phyloP scores from a whole-genome alignment of 1,140 invertebrate genomes.

The Drosophila eugracilis region DNA sequence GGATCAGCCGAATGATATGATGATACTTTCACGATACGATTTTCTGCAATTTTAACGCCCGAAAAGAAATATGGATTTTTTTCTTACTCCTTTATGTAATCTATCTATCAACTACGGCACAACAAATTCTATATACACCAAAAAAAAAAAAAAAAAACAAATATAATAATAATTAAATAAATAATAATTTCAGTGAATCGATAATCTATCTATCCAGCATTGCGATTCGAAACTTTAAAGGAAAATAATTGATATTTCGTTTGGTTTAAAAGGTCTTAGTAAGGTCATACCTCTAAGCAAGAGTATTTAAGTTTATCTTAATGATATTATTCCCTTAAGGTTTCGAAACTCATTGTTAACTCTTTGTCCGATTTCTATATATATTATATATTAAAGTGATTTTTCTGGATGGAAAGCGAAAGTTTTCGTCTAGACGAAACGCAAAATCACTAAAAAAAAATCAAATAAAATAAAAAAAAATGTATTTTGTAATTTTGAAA shows the following conservation, averaged over 20 bases:
- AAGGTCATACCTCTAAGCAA: too few relatives aligned
- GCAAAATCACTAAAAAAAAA: not conserved
- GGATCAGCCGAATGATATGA: constrained; percentile 30
- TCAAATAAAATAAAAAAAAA: not conserved
- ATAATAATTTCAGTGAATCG: constrained; percentile 31
- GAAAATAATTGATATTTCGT: too few relatives aligned
- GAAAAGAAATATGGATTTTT: constrained; percentile 36
- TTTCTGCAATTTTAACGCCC: constrained; percentile 84
- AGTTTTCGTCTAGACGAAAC: constrained; percentile 27
- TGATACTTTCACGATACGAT: constrained; percentile 79
- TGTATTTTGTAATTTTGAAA: not conserved
- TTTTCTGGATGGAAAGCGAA: constrained; percentile 1
- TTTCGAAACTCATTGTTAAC: not conserved
- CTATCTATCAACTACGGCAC: constrained; percentile 41
- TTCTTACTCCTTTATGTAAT: constrained; percentile 16
- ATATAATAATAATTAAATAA: constrained; percentile 9
- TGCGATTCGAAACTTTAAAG: constrained; percentile 21
- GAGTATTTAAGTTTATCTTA: too few relatives aligned
- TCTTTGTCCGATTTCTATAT: constrained; percentile 7
- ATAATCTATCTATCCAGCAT: not conserved
- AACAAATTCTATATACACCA: constrained; percentile 32
- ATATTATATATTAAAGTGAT: not conserved
- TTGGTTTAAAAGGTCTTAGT: too few relatives aligned
- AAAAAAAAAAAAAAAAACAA: too few relatives aligned
- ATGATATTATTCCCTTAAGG: not conserved